phyloP scores from a whole-genome alignment of 2,113 vertebrate species.

The Cochlearius cochlearius region DNA sequence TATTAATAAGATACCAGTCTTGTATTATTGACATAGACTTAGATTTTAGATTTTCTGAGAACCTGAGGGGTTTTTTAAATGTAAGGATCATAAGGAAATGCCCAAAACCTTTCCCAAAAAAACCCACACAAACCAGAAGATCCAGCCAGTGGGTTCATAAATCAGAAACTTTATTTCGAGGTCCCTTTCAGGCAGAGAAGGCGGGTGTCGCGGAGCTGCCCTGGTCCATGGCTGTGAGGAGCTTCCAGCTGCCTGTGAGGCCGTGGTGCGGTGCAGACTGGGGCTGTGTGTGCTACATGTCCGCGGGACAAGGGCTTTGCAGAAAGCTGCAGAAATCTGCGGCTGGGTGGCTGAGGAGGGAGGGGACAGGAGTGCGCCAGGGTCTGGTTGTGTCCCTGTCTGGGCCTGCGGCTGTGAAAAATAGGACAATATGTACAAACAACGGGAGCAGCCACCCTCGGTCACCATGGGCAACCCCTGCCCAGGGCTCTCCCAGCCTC shows the following conservation, averaged over 20 bases:
- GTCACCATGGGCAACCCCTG: background rate
- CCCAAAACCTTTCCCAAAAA: no score
- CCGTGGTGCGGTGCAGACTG: no score
- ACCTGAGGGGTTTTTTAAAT: background rate
- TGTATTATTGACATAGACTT: background rate
- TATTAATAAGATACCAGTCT: no score
- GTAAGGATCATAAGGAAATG: no score
- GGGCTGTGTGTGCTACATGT: background rate
- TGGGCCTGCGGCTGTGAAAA: background rate
- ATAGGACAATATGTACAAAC: background rate
- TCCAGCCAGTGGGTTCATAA: background rate
- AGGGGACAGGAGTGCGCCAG: background rate
- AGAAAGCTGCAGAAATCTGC: background rate
- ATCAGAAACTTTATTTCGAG: background rate
- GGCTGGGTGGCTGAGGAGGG: background rate
- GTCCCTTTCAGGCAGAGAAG: background rate
- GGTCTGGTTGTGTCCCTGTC: background rate
- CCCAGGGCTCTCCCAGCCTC: background rate
- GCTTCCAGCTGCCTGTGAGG: no score
- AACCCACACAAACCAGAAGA: no score
- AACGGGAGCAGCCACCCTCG: background rate
- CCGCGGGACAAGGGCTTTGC: background rate
- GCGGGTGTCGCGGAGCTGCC: background rate
- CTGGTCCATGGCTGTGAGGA: no score
- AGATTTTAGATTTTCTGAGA: background rate